Evolutionary conservation across 2,888 invertebrate species (phyloP), one percentile per base, ranked within the genome.

Genomic region (Dasypolia templi): DNA sequence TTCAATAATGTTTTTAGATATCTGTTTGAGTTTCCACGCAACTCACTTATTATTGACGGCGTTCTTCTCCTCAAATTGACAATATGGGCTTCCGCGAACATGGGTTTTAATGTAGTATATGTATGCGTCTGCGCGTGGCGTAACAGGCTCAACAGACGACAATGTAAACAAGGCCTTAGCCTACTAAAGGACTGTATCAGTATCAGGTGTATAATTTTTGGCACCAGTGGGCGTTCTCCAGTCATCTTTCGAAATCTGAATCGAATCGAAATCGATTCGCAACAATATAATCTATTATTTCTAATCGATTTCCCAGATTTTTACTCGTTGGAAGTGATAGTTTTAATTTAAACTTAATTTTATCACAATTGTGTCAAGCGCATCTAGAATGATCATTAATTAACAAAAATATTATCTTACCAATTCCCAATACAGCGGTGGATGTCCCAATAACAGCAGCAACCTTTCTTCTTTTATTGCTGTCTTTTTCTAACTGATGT

Each of bases 401-500:
- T 35, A 39, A 9, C 9, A 22, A n/a, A 32, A 49, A 49, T 14
- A 46, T 9, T 11, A 63, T 17, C 65, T 55, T 82, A 87, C 87
- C 87, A 59, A 87, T 85, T 66, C 87, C 88, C 55, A 87, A 64
- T 5, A 81, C 81, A 39, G 81, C 56, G 4, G 86, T 76, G 11
- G 87, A 86, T 19, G 83, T 77, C 0, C 85, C 70, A 35, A 83
- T 75, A 5, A 88, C 73, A 9, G 90, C 75, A 0, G 82, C 82
- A 1, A 82, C 89, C 44, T 94, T 94, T 72, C 87, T 93, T 83
- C 92, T 91, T 84, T 94, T 96, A 69, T 94, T 96, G 81, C 96
- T 94, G 89, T 97, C 97, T 84, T 95, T 97, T 84, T 98, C 98
- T 80, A 99, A 93, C 77, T 98, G 98, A 42, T 96, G 95, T 89